A percentile compares a stretch with the other conserved stretches of the same genome.
Evolutionary conservation across 2,113 vertebrate species (phyloP).

Genomic region (Trichomycterus rosablanca): DNA sequence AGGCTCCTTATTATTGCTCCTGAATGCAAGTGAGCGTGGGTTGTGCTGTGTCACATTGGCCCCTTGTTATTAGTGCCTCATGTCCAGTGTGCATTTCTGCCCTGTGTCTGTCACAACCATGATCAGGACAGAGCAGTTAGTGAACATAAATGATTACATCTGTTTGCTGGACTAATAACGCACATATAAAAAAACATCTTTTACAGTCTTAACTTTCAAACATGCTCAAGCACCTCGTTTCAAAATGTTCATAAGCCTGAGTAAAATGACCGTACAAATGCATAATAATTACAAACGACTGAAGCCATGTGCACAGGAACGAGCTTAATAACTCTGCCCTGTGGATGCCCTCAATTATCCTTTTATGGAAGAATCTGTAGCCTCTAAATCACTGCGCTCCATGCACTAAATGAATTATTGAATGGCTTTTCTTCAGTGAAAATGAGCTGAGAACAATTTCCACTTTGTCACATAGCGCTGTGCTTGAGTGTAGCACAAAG

Average conservation of each 20-base stretch:
- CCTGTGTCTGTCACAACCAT: no score
- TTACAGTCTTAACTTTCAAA: no score
- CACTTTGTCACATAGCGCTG: slow-evolving; percentile 1
- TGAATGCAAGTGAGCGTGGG: no score
- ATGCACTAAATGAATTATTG: slow-evolving; percentile 12
- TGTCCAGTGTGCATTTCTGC: no score
- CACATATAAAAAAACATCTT: no score
- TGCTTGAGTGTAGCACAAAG: background rate
- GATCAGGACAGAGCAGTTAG: no score
- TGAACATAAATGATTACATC: no score
- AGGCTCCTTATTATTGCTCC: no score
- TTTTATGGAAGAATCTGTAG: background rate
- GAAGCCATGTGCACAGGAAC: background rate
- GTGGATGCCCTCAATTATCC: slow-evolving; percentile 15
- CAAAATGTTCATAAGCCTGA: background rate
- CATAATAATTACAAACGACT: background rate
- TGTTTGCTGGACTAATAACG: no score
- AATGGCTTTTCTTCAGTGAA: slow-evolving; percentile 7
- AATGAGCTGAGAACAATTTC: slow-evolving; percentile 21
- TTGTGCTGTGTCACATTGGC: no score
- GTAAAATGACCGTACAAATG: no score
- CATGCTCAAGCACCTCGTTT: background rate
- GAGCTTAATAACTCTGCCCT: slow-evolving; percentile 5
- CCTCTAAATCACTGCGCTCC: slow-evolving; percentile 17
- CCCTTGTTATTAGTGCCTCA: no score